phyloP scores from a whole-genome alignment of 1,140 invertebrate species.

The Cylas formicarius region DNA sequence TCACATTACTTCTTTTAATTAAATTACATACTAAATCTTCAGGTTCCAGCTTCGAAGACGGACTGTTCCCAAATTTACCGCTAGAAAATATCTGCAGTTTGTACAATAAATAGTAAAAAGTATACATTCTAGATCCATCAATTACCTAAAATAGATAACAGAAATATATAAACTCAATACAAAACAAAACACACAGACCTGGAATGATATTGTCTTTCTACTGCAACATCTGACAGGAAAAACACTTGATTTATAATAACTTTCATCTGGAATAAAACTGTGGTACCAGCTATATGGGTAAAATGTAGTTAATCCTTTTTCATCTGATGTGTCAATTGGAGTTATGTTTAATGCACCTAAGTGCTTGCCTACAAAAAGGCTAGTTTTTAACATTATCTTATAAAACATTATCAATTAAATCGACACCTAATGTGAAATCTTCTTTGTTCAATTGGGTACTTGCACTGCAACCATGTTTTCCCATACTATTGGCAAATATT shows the following conservation, averaged over 20 bases:
- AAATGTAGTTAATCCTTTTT: conserved; percentile 29
- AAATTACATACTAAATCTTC: conserved; percentile 24
- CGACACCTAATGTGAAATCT: conserved; percentile 31
- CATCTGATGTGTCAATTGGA: conserved; percentile 29
- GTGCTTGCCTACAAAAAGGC: conserved; percentile 27
- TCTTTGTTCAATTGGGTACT: conserved; percentile 32
- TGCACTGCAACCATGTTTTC: conserved; percentile 15
- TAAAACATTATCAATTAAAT: background rate
- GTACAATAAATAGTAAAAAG: conserved; percentile 35
- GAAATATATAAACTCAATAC: background rate
- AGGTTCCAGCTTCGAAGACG: conserved; percentile 9
- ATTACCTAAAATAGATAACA: conserved; percentile 26
- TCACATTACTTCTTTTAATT: conserved; percentile 1
- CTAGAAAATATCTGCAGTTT: conserved; percentile 30
- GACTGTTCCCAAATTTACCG: conserved; percentile 30
- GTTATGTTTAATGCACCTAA: conserved; percentile 30
- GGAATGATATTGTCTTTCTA: conserved; percentile 31
- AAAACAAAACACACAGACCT: conserved; percentile 23
- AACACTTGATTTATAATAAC: conserved; percentile 27
- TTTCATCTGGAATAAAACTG: conserved; percentile 28
- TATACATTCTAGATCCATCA: conserved; percentile 35
- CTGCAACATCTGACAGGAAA: conserved; percentile 36
- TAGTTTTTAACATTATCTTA: background rate
- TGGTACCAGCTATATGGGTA: conserved; percentile 33
- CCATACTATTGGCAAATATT: conserved; percentile 21